Conservation (phyloP, 2,888 invertebrate species). For the Melanostoma scalare region DNA sequence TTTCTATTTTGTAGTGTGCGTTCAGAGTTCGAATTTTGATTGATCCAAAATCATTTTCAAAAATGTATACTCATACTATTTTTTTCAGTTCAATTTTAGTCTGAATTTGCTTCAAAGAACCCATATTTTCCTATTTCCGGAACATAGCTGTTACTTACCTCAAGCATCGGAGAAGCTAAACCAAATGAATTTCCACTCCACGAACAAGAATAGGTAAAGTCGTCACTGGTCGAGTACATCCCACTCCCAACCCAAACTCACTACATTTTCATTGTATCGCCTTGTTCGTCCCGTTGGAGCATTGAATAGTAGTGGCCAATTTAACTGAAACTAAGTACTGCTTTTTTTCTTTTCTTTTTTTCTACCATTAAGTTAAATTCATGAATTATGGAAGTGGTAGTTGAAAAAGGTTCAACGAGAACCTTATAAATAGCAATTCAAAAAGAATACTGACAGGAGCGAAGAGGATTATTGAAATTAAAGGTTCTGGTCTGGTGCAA, state of each 20-base stretch:
- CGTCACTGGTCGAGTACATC: background rate
- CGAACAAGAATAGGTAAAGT: background rate
- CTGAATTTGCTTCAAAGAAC: no score
- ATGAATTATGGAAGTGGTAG: constrained; percentile 51
- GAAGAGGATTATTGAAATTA: constrained; percentile 17
- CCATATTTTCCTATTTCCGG: no score
- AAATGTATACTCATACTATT: no score
- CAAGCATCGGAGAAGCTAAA: constrained; percentile 4
- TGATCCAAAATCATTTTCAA: no score
- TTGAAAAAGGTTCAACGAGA: constrained; percentile 40
- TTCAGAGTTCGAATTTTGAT: no score
- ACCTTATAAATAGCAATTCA: constrained; percentile 40
- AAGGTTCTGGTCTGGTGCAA: constrained; percentile 29
- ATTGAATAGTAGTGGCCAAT: constrained; percentile 34
- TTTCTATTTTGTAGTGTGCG: no score
- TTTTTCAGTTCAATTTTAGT: no score
- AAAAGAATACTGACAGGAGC: constrained; percentile 1
- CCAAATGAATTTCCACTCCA: constrained; percentile 45
- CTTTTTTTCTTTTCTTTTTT: constrained; percentile 15
- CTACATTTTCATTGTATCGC: constrained; percentile 1
- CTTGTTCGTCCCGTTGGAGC: background rate
- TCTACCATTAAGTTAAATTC: constrained; percentile 40
- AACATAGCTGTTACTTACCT: constrained; percentile 30
- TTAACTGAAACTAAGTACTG: constrained; percentile 33
- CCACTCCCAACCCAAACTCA: background rate